Base-by-base conservation (phyloP, 92 coral and sea anemone genomes). In the Actinostola sp. region DNA sequence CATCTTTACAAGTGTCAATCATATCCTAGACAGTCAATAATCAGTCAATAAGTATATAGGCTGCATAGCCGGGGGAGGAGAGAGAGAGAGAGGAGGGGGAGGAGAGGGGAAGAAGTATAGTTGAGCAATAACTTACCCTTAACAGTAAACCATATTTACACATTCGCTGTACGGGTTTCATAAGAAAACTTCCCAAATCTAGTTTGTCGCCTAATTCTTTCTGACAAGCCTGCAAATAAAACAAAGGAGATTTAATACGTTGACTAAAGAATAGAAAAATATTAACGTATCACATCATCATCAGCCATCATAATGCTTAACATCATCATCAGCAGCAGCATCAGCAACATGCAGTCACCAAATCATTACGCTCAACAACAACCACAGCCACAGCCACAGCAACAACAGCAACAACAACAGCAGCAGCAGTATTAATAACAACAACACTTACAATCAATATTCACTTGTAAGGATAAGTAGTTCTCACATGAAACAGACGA, bases 101-200 rank as follows among this genome's bases (percentile, higher is more conserved):
- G n/a, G n/a, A n/a, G n/a, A n/a, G n/a, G n/a, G n/a, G n/a, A n/a
- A n/a, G n/a, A n/a, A n/a, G n/a, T n/a, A n/a, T n/a, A n/a, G n/a
- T n/a, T n/a, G n/a, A 38, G 30, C 26, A 35, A 28, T 42, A 3
- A 57, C 91, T 85, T 55, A 95, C 99, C 87, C 89, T 79, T 61
- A 95, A 57, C 12, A 95, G 81, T 23, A 95, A 79, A 17, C 92
- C 91, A 68, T 95, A 95, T 63, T 95, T 95, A 44, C 99, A 97
- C 93, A 95, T 95, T 46, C 99, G 77, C 69, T 95, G 99, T 6
- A 95, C 99, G 17, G 99, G 99, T 75, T 95, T 95, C 45, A 95
- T 95, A 14, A 95, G 92, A 67, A 82, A 95, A 71, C 99, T 95
- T 15, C 99, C 93, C 25, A 95, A 92, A 72, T 95, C 99, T 20